Percentiles rank a stretch among this genome's conserved stretches.
Evolutionary conservation across 2,113 vertebrate species (phyloP).

Genomic region (Pantherophis guttatus): DNA sequence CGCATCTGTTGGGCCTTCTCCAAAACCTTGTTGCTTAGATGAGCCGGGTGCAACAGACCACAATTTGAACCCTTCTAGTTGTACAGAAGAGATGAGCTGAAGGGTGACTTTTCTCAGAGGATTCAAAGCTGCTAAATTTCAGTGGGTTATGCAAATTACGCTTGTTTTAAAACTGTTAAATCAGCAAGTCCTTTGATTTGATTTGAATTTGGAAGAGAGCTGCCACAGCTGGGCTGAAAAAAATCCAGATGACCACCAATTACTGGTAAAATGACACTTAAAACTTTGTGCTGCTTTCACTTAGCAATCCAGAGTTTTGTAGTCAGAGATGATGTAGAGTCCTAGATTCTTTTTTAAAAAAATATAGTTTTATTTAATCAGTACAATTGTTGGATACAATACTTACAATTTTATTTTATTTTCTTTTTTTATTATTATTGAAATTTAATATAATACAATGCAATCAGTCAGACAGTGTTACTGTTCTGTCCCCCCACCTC

Average conservation of each 20-base stretch:
- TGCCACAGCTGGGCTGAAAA: background rate
- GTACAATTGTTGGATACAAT: background rate
- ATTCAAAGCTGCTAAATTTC: background rate
- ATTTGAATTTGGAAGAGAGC: background rate
- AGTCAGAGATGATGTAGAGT: background rate
- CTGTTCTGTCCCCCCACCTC: too few relatives aligned
- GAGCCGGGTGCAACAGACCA: background rate
- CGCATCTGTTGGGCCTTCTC: background rate
- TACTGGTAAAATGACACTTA: background rate
- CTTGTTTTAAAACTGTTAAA: background rate
- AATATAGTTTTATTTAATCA: background rate
- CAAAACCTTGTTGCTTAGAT: background rate
- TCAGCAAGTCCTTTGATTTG: background rate
- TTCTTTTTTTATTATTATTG: too few relatives aligned
- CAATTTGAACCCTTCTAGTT: background rate
- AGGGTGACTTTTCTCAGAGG: background rate
- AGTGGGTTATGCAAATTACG: background rate
- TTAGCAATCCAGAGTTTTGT: background rate
- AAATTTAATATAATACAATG: too few relatives aligned
- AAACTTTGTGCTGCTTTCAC: background rate
- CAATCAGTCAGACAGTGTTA: too few relatives aligned
- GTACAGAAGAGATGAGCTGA: background rate
- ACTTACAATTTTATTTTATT: background rate
- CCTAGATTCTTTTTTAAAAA: background rate
- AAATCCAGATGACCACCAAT: background rate